Evolutionary conservation across 1,140 invertebrate genomes (phyloP).

Genomic region (Glossosoma conforme): DNA sequence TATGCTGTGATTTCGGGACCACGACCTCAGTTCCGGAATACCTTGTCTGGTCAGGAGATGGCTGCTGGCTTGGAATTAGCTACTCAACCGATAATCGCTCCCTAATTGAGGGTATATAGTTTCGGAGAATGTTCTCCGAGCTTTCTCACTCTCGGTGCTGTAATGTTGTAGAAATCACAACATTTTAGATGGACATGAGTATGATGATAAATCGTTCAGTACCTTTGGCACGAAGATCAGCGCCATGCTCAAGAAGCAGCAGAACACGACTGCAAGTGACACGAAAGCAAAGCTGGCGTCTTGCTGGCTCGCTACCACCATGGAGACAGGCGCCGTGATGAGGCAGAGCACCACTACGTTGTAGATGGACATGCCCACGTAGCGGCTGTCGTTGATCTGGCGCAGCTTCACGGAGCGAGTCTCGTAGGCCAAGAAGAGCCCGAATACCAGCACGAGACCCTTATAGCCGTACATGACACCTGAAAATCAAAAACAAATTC

Average conservation of each 20-base stretch:
- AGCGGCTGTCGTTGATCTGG: slow-evolving; percentile 91
- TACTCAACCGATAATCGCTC: too few relatives aligned
- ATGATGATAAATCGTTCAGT: too few relatives aligned
- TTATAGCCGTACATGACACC: slow-evolving; percentile 95
- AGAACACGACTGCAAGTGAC: slow-evolving; percentile 90
- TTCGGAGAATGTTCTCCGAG: too few relatives aligned
- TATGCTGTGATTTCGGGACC: too few relatives aligned
- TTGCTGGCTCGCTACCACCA: slow-evolving; percentile 95
- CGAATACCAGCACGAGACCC: slow-evolving; percentile 92
- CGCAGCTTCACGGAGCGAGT: slow-evolving; percentile 93
- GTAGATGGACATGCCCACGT: slow-evolving; percentile 99
- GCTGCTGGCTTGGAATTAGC: too few relatives aligned
- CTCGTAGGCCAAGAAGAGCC: slow-evolving; percentile 96
- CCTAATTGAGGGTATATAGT: too few relatives aligned
- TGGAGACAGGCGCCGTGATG: slow-evolving; percentile 93
- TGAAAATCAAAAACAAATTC: slow-evolving; percentile 56
- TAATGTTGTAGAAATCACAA: too few relatives aligned
- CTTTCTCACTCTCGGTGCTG: too few relatives aligned
- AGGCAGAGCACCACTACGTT: slow-evolving; percentile 97
- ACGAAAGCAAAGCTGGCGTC: slow-evolving; percentile 97
- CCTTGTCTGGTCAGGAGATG: too few relatives aligned
- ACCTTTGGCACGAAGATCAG: slow-evolving; percentile 96
- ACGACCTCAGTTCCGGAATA: too few relatives aligned
- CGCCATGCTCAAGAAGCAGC: slow-evolving; percentile 95
- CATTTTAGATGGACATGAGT: too few relatives aligned